phyloP scores from a whole-genome alignment of 2,113 vertebrate species.

The Lynx canadensis region DNA sequence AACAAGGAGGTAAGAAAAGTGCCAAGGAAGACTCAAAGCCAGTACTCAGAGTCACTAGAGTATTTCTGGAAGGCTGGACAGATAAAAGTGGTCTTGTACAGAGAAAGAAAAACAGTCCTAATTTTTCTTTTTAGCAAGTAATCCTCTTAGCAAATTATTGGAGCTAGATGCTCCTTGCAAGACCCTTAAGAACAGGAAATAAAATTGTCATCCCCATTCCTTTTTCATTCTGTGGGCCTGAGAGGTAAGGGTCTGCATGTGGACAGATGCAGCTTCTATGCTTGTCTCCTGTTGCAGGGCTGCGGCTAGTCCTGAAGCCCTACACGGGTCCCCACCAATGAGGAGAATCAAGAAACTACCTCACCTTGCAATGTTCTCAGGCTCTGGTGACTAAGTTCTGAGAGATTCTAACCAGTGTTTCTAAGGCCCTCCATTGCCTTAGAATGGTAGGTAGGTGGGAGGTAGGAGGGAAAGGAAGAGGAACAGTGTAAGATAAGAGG shows the following conservation, averaged over 20 bases:
- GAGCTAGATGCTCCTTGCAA: not conserved
- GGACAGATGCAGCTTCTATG: not conserved
- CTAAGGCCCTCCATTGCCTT: not conserved
- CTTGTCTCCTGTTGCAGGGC: accelerated
- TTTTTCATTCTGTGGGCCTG: not conserved
- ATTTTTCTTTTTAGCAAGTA: not conserved
- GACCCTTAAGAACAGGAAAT: not conserved
- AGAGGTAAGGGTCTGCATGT: accelerated
- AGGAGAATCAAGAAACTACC: not conserved
- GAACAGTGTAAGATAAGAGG: not conserved
- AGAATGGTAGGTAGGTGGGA: not conserved
- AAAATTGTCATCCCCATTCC: accelerated
- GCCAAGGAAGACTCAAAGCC: not conserved
- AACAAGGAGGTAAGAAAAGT: not conserved
- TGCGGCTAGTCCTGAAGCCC: accelerated
- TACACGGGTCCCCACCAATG: no score
- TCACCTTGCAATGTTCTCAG: accelerated
- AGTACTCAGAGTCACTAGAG: not conserved
- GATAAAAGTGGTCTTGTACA: not conserved
- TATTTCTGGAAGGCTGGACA: not conserved
- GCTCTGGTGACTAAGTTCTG: not conserved
- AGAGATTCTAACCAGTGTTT: not conserved
- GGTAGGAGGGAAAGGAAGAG: not conserved
- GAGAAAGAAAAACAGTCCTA: not conserved
- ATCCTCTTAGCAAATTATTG: not conserved